Percentiles rank a stretch among this genome's conserved stretches.
phyloP scores from a whole-genome alignment of 92 coral and sea anemone species.

The Bergia puertoricense region DNA sequence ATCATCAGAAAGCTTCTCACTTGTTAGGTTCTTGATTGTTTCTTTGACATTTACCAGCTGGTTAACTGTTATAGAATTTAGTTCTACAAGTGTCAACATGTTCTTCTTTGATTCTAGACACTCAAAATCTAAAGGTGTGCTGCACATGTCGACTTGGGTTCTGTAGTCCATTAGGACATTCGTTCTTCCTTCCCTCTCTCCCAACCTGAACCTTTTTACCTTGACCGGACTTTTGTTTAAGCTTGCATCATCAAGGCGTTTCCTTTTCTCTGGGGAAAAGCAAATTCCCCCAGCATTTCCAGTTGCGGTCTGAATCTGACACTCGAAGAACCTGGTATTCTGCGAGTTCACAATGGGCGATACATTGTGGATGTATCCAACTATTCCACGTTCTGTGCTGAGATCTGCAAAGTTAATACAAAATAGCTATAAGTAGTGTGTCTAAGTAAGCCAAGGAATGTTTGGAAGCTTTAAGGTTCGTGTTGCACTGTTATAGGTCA shows the following conservation, averaged over 20 bases:
- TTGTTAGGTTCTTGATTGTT: background rate
- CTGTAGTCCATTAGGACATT: constrained; percentile 8
- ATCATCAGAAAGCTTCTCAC: constrained; percentile 1
- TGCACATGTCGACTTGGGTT: background rate
- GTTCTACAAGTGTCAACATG: background rate
- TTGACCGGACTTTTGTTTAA: background rate
- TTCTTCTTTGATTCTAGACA: background rate
- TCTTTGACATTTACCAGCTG: background rate
- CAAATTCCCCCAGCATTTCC: background rate
- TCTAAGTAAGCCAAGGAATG: constrained; percentile 14
- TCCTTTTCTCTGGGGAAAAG: constrained; percentile 14
- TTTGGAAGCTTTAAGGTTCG: constrained; percentile 12
- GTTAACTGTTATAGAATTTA: background rate
- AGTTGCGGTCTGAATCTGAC: background rate
- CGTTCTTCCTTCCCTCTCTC: constrained; percentile 5
- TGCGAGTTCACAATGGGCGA: background rate
- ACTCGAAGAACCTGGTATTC: background rate
- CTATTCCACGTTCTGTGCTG: background rate
- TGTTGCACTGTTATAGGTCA: constrained; percentile 3
- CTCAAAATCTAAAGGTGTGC: background rate
- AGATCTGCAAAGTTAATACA: constrained; percentile 7
- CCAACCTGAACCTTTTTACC: constrained; percentile 2
- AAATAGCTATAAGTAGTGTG: background rate
- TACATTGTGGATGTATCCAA: background rate
- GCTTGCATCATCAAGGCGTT: background rate